These are phyloP conservation scores for Entomobrya multifasciata DNA, from an alignment of 2,888 invertebrate species.

Conservation along the genomic window DNA sequence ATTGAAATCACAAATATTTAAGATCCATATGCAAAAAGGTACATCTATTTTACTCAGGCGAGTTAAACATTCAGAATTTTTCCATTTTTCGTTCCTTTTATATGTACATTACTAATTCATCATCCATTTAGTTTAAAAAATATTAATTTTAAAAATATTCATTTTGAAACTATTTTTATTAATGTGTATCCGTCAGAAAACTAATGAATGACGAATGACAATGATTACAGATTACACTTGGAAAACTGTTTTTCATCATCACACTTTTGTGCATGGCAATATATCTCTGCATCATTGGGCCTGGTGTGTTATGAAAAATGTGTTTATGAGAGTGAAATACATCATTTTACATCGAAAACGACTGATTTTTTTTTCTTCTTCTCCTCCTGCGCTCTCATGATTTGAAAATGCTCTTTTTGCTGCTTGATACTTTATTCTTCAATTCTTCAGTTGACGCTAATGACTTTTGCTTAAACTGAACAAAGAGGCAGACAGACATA, in stretches of 20 bases:
- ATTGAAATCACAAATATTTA: background rate
- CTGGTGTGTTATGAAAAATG: background rate
- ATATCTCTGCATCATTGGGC: slow-evolving; percentile 48
- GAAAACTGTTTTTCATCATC: slow-evolving; percentile 27
- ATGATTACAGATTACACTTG: slow-evolving; percentile 22
- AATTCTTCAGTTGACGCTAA: slow-evolving; percentile 53
- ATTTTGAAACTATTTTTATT: slow-evolving; percentile 16
- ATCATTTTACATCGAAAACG: slow-evolving; percentile 47
- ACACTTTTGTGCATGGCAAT: slow-evolving; percentile 2
- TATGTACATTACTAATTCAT: too few relatives aligned
- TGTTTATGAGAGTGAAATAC: slow-evolving; percentile 9
- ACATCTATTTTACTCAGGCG: too few relatives aligned
- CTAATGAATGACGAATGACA: slow-evolving; percentile 51
- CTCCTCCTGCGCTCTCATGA: background rate
- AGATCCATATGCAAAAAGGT: too few relatives aligned
- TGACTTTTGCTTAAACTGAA: slow-evolving; percentile 54
- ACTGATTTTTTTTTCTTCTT: slow-evolving; percentile 9
- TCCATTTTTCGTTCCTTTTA: too few relatives aligned
- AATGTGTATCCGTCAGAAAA: slow-evolving; percentile 34
- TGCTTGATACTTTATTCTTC: too few relatives aligned
- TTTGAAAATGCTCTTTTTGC: slow-evolving; percentile 31
- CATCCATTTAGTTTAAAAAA: slow-evolving; percentile 18
- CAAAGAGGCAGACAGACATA: slow-evolving; percentile 61
- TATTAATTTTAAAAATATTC: slow-evolving; percentile 20
- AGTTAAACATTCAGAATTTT: too few relatives aligned